Base-by-base conservation (phyloP, 2,888 invertebrate genomes). In the Sisyra terminalis region DNA sequence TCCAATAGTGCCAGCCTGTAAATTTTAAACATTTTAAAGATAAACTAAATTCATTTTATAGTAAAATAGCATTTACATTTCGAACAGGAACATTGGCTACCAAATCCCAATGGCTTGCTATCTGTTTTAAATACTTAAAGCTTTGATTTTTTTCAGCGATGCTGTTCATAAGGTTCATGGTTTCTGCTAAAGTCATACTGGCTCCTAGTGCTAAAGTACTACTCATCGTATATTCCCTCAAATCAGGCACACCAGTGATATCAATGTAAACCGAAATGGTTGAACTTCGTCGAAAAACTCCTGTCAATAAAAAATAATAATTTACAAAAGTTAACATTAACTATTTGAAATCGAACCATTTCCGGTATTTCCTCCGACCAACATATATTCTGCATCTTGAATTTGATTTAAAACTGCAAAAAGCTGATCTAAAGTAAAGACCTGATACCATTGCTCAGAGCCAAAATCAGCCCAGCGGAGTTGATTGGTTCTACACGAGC, bases 361-460 rank as follows among this genome's bases (percentile, higher is more conserved):
- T 3, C 78, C 81, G 1, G 84, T 84, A 53, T 84, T 83, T 16
- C 85, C 85, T 15, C 76, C 78, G 3, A 83, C 70, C 1, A 85
- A 55, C 50, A 70, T 65, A 50, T 76, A 80, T 8, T 63, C 61
- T 3, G 59, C 55, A 3, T 59, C 49, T 1, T 65, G 63, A 49
- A 69, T 63, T 39, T 57, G 60, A 7, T 55, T 50, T 37, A 82
- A 58, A 1, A 74, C 58, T 53, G 67, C 58, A 50, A 77, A 72
- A 10, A 79, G 59, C 49, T 73, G 69, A 10, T 64, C 57, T 0
- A 78, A 41, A 1, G 63, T 64, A 39, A 59, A 64, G 0, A 74
- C 71, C 53, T 73, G 75, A 51, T 69, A 67, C 71, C 79, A 80
- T 16, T 61, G 62, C 3, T 56, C 58, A 1, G 57, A 53, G 1